Evolutionary conservation across 92 coral and sea anemone genomes (phyloP), one percentile per base, ranked within the genome.

Genomic region (Actinostola sp.): DNA sequence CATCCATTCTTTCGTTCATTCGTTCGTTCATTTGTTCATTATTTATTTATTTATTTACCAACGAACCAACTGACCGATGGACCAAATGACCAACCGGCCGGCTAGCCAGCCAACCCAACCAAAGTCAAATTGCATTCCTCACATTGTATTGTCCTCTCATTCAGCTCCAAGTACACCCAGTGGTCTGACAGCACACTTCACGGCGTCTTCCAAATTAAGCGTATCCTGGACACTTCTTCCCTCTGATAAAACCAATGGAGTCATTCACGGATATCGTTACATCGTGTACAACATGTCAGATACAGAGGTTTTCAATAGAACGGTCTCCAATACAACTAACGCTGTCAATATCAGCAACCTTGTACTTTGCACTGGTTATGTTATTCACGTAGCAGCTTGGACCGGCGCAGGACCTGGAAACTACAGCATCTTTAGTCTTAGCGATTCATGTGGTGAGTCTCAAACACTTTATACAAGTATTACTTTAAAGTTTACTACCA

Each of bases 281-380:
- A 51, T 44, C 25, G 46, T 83, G 39, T 35, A 54, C 50, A 54
- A 66, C 0, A 41, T 21, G 0, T 44, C 41, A 45, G 1, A 9
- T 14, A 44, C 44, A 60, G 32, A 42, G 8, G 28, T 61, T 0
- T 19, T 31, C 9, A 70, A n/a, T 28, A 48, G 28, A 16, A 63
- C 46, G 14, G 67, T 27, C 24, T 68, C 34, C 13, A 68, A 62
- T 34, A 26, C 36, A 25, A 66, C 78, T 24, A 45, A 33, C 43
- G 46, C 50, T 16, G 58, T 63, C 8, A 20, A 12, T 31, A 7
- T 82, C 26, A 15, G 23, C 7, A 27, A 63, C 28, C 65, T 82
- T 61, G 66, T 77, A 29, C 41, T 52, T 25, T 87, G 92, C 20
- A 54, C 41, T 9, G 73, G 71, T 24, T 87, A 87, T 53, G 70